Evolutionary conservation across 1,140 invertebrate species (phyloP).

Genomic region (Akabosia matsudoensis): DNA sequence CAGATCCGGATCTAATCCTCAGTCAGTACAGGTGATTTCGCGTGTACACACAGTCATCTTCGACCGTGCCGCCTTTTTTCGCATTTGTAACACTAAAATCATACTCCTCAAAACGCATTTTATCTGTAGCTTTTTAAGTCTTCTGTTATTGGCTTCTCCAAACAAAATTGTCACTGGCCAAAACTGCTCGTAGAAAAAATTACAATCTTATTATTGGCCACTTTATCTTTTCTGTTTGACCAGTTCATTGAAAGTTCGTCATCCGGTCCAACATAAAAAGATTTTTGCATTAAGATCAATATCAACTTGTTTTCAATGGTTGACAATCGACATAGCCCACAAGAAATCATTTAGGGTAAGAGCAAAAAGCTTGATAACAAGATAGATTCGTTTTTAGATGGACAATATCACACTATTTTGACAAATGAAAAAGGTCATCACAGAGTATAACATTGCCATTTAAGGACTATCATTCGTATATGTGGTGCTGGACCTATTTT

Average conservation of each 20-base stretch:
- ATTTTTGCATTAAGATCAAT: no score
- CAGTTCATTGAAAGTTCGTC: no score
- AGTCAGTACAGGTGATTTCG: constrained; percentile 23
- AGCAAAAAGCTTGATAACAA: background rate
- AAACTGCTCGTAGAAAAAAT: no score
- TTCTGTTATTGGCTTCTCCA: no score
- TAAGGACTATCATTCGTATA: background rate
- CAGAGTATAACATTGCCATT: background rate
- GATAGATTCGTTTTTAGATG: background rate
- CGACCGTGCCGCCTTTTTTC: constrained; percentile 3
- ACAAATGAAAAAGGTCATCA: background rate
- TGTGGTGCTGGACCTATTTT: background rate
- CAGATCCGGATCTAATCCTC: constrained; percentile 19
- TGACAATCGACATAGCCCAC: no score
- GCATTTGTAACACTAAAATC: background rate
- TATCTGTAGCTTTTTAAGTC: no score
- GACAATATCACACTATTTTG: no score
- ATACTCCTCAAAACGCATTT: background rate
- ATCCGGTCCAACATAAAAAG: no score
- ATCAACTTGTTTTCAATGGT: no score
- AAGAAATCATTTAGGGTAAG: background rate
- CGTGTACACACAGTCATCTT: constrained; percentile 18
- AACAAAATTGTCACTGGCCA: no score
- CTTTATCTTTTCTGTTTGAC: no score
- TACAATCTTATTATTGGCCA: no score